A percentile compares a stretch with the other conserved stretches of the same genome.
These are phyloP conservation scores for Lycocerus yunnanus DNA, from an alignment of 2,888 invertebrate species.

Conservation along the genomic window DNA sequence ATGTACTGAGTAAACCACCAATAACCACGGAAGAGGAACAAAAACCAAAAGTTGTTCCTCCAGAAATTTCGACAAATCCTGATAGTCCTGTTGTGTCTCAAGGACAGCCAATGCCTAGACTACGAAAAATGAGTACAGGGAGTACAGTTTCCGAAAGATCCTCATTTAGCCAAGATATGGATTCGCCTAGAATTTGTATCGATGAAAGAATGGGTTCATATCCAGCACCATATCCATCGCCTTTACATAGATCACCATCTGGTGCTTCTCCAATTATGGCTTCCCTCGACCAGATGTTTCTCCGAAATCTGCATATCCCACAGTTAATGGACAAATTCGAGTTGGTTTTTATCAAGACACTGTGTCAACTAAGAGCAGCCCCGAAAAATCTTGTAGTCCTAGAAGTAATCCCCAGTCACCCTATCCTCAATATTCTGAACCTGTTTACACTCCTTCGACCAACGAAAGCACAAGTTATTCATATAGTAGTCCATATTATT, in stretches of 20 bases:
- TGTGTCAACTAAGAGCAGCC: conserved; percentile 81
- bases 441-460: conserved; percentile 63
- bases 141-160: conserved; percentile 80
- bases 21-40: neutral
- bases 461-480: conserved; percentile 52
- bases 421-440: conserved; percentile 61
- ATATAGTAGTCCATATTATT: conserved; percentile 50
- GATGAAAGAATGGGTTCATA: conserved; percentile 65
- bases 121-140: conserved; percentile 76
- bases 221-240: conserved; percentile 75
- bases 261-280: conserved; percentile 67
- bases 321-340: conserved; percentile 80
- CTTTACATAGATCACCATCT: conserved; percentile 72
- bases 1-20: conserved; percentile 12
- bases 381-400: conserved; percentile 83
- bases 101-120: conserved; percentile 56
- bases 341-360: conserved; percentile 91
- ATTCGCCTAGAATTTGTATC: conserved; percentile 69
- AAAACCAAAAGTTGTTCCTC: conserved; percentile 41
- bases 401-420: conserved; percentile 68
- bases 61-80: conserved; percentile 47
- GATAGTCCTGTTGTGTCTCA: conserved; percentile 53
- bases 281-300: conserved; percentile 75
- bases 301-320: conserved; percentile 69
- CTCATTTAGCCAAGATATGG: conserved; percentile 77